These are phyloP conservation scores for Pseudorectes ferrugineus DNA, from an alignment of 2,113 vertebrate genomes.

Conservation along the genomic window DNA sequence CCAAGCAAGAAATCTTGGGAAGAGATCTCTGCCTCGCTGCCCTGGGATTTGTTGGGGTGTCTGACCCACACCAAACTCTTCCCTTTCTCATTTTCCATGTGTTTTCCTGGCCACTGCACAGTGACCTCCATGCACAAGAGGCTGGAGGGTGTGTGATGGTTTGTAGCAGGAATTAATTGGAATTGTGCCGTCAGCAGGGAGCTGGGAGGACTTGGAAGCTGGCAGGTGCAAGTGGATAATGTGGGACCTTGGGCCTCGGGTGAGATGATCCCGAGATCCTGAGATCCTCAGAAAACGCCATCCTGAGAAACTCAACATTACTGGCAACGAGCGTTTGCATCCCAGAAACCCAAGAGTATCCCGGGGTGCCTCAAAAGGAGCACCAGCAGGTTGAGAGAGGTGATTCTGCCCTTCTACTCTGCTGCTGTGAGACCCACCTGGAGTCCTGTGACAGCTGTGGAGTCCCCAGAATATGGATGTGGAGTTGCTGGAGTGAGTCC, in stretches of 20 bases:
- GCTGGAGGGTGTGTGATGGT: fast-evolving
- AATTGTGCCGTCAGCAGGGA: not conserved
- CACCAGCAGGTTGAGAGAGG: not conserved
- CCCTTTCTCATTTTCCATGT: not conserved
- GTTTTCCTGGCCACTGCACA: not conserved
- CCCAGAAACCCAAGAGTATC: not conserved
- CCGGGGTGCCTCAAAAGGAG: not conserved
- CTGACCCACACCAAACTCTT: not conserved
- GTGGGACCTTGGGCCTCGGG: not conserved
- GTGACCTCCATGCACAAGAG: not conserved
- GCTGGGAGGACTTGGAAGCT: not conserved
- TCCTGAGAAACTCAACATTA: not conserved
- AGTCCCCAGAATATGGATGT: not conserved
- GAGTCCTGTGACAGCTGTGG: not conserved
- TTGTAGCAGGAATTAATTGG: not conserved
- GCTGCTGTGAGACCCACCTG: not conserved
- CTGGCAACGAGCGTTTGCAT: not conserved
- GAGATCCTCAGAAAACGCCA: not conserved
- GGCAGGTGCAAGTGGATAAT: fast-evolving
- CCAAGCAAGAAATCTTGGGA: not conserved
- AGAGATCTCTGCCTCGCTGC: fast-evolving
- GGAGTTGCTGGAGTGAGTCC: not conserved
- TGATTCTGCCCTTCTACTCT: not conserved
- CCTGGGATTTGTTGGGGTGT: not conserved
- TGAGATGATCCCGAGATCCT: not conserved